Percentiles rank a stretch among this genome's conserved stretches.
Conservation (phyloP, 92 coral and sea anemone species). For the Paragorgia papillata region DNA sequence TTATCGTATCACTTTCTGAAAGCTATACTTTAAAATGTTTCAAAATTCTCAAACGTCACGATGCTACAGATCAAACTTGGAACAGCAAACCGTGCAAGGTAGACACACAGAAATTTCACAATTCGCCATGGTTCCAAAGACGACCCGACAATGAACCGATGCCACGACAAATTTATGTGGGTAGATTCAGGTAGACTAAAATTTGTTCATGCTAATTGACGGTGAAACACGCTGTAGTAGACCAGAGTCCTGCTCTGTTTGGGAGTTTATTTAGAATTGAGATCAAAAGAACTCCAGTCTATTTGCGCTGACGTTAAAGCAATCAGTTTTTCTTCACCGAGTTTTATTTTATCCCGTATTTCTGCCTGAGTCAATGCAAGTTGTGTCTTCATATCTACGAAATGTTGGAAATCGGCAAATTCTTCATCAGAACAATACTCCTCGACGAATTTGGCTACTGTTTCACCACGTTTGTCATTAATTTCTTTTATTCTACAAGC, state of each 20-base stretch:
- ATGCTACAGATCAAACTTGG: too few relatives aligned
- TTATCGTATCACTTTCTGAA: too few relatives aligned
- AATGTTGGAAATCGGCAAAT: slow-evolving; percentile 96
- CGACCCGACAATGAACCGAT: too few relatives aligned
- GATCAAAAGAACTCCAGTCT: slow-evolving; percentile 84
- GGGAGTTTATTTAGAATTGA: slow-evolving; percentile 26
- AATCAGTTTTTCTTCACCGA: slow-evolving; percentile 92
- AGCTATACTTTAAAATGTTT: too few relatives aligned
- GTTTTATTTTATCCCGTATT: slow-evolving; percentile 92
- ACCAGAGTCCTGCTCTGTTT: neutral
- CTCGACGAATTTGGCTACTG: slow-evolving; percentile 88
- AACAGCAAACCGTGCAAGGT: too few relatives aligned
- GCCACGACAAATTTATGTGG: too few relatives aligned
- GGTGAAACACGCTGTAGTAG: neutral
- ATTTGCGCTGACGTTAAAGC: slow-evolving; percentile 80
- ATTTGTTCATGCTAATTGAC: neutral
- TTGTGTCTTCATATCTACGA: slow-evolving; percentile 98
- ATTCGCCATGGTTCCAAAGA: too few relatives aligned
- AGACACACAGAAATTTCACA: too few relatives aligned
- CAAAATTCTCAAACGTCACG: too few relatives aligned
- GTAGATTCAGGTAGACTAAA: neutral
- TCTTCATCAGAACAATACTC: slow-evolving; percentile 86
- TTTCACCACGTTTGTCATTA: slow-evolving; percentile 93
- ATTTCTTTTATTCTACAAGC: slow-evolving; percentile 96
- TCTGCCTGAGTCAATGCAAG: slow-evolving; percentile 97